These are phyloP conservation scores for Protophormia terraenovae DNA, from an alignment of 2,888 invertebrate genomes.

Conservation along the genomic window DNA sequence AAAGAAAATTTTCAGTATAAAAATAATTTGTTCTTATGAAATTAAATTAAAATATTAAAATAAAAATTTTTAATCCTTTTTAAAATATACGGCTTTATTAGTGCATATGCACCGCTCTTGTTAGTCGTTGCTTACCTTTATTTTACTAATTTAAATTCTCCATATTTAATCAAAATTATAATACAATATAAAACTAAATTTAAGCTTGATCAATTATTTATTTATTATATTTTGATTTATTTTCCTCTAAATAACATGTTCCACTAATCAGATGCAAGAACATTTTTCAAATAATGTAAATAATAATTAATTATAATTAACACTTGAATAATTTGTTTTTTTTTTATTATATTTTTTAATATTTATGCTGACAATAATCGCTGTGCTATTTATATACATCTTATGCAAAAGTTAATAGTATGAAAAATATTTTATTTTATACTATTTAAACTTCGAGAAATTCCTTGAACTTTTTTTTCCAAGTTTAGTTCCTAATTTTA, in stretches of 20 bases:
- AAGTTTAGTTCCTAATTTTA: conserved; percentile 1
- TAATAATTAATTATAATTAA: conserved; percentile 38
- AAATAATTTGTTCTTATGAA: too few species aligned
- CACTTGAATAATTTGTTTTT: neutral
- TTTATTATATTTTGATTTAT: conserved; percentile 45
- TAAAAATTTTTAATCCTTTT: neutral
- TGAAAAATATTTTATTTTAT: neutral
- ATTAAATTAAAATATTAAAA: too few species aligned
- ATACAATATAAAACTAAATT: neutral
- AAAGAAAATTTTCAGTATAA: too few species aligned
- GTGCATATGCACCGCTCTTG: neutral
- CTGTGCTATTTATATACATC: neutral
- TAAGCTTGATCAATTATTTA: conserved; percentile 25
- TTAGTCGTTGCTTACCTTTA: neutral
- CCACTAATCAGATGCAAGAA: conserved; percentile 26
- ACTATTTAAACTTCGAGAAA: neutral
- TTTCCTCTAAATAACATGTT: conserved; percentile 29
- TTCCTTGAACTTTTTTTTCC: conserved; percentile 14
- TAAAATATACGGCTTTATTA: neutral
- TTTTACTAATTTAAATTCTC: neutral
- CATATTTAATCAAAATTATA: neutral
- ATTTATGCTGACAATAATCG: neutral
- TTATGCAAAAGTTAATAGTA: neutral
- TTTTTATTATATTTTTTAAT: neutral
- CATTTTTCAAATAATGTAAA: conserved; percentile 13